These are phyloP conservation scores for Elephantulus edwardii DNA, from an alignment of 2,113 vertebrate species.

Conservation along the genomic window DNA sequence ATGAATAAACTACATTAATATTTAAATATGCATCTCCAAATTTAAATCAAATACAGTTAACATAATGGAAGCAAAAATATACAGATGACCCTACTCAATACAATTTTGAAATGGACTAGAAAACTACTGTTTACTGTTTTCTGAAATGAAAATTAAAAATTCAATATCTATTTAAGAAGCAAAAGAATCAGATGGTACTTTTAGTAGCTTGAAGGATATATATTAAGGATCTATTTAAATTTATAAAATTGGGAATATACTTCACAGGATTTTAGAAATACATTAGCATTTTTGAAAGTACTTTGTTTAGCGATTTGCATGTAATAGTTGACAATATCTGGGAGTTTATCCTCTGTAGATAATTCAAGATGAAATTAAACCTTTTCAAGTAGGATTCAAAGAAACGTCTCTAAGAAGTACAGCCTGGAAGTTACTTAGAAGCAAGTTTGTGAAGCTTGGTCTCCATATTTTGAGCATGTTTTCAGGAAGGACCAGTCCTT, in stretches of 20 bases:
- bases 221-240: not conserved
- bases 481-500: no score
- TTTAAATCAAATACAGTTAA: slow-evolving; percentile 75
- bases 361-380: not conserved
- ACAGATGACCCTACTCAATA: slow-evolving; percentile 65
- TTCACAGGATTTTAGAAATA: slow-evolving; percentile 5
- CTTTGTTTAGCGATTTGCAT: not conserved
- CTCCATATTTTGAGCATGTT: no score
- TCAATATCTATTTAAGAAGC: slow-evolving; percentile 56
- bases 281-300: slow-evolving; percentile 24
- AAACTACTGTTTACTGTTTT: slow-evolving; percentile 67
- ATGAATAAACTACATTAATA: slow-evolving; percentile 69
- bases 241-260: slow-evolving; percentile 8
- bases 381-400: not conserved
- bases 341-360: slow-evolving; percentile 32
- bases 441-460: no score
- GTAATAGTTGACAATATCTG: not conserved
- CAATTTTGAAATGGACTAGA: slow-evolving; percentile 59
- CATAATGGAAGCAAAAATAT: slow-evolving; percentile 66
- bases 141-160: slow-evolving; percentile 64
- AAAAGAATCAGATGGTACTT: slow-evolving; percentile 34
- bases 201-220: not conserved
- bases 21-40: slow-evolving; percentile 71
- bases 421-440: no score
- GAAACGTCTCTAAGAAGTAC: no score